Evolutionary conservation across 2,113 vertebrate species (phyloP).

Genomic region (Psettodes erumei): DNA sequence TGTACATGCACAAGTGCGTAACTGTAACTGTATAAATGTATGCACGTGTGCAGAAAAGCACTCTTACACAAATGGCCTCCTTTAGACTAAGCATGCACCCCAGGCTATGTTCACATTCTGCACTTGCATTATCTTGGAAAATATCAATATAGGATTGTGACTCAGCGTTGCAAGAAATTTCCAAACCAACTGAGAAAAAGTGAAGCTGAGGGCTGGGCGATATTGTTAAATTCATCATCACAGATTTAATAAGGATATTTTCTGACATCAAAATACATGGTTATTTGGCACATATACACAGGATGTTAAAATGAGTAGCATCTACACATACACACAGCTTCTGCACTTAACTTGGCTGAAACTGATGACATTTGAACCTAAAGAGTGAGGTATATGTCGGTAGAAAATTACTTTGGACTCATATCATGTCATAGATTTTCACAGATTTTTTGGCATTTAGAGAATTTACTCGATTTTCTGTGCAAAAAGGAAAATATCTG

Average conservation of each 20-base stretch:
- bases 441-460: no score
- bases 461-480: background rate
- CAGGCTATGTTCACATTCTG: background rate
- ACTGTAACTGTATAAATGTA: background rate
- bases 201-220: background rate
- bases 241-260: background rate
- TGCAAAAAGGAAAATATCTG: background rate
- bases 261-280: background rate
- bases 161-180: background rate
- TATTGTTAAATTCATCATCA: background rate
- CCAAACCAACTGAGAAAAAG: background rate
- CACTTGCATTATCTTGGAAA: background rate
- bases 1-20: background rate
- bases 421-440: background rate
- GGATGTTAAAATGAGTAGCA: background rate
- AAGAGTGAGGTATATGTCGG: background rate
- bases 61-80: background rate
- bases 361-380: background rate
- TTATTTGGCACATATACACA: background rate
- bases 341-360: background rate
- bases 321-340: background rate
- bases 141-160: background rate
- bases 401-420: background rate
- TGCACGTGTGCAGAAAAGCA: background rate
- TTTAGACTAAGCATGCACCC: background rate